Percentiles rank a stretch among this genome's conserved stretches.
phyloP scores from a whole-genome alignment of 2,797 vertebrate species.

The Gypaetus barbatus region DNA sequence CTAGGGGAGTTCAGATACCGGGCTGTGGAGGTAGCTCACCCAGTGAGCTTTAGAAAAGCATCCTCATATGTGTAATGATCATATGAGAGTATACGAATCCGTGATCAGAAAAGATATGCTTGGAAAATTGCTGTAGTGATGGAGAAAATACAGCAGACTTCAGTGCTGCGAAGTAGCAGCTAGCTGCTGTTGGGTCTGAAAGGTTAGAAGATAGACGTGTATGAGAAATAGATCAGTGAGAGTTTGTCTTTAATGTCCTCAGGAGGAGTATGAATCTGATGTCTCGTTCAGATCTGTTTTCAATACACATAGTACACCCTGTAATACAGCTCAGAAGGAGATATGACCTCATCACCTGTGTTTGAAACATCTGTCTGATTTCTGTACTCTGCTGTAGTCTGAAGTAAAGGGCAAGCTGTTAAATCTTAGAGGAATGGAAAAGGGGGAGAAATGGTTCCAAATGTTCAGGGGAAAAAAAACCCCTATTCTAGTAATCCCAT shows the following conservation, averaged over 20 bases:
- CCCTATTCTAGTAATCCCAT: not conserved
- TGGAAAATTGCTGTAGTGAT: not conserved
- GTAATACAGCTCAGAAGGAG: not conserved
- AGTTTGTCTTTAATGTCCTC: not conserved
- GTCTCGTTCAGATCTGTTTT: not conserved
- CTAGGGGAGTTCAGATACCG: not conserved
- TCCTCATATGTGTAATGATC: not conserved
- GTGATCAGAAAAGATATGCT: not conserved
- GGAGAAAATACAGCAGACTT: not conserved
- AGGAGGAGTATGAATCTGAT: not conserved
- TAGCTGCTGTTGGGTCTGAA: not conserved
- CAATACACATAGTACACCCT: not conserved
- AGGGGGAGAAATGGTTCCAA: not conserved
- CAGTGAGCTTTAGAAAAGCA: not conserved
- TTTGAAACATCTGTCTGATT: not conserved
- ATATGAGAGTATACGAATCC: fast-evolving
- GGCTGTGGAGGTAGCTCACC: not conserved
- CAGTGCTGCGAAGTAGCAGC: not conserved
- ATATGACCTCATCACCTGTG: not conserved
- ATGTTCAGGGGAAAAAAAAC: not conserved
- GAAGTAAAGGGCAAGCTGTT: not conserved
- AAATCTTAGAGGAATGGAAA: not conserved
- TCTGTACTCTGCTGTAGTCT: not conserved
- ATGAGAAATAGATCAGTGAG: not conserved
- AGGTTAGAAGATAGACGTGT: not conserved